Base-by-base conservation (phyloP, 2,113 vertebrate species). In the Otus sunia region DNA sequence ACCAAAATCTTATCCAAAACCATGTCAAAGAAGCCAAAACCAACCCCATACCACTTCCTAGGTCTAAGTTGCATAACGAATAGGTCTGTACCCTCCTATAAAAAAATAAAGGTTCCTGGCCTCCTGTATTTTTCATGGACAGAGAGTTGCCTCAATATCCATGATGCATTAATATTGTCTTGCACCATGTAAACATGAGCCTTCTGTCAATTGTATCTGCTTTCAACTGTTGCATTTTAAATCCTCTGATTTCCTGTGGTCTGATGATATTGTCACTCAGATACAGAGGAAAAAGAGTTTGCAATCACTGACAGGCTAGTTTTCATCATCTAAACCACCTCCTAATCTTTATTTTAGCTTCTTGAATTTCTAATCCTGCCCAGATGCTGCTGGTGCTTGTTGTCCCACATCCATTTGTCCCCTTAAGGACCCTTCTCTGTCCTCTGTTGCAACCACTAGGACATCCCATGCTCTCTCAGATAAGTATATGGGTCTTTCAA, bases 21-120 rank as follows among this genome's bases (percentile, higher is more conserved):
- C 94, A 93, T 87, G 89, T 88, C 59, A 92, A 94, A 94, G 91
- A 81, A 93, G 96, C 96, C 95, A 96, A 95, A 97, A 86, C 59
- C 94, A 97, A 94, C 88, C 55, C 82, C 50, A 86, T 47, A 92
- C 96, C 95, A 96, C 94, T 98, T 97, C 97, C 96, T 95, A 96
- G 90, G 96, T 96, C 95, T 97, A 75, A 93, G 94, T 63, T 97
- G 94, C 96, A 95, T 96, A 97, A 96, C 63, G 2, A 96, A 79
- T 67, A 79, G 52, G 56, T 74, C 76, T 90, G 90, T 86, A 82
- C 34, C n/a, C 81, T 96, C 72, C 73, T 73, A 91, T 75, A 93
- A 96, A 90, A 76, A 94, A 73, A 92, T 67, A 86, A 81, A 88
- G 21, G 49, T 30, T 71, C 66, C 34, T 71, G 34, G 77, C 39